Evolutionary conservation across 2,113 vertebrate genomes (phyloP).

Genomic region (Nicator chloris): DNA sequence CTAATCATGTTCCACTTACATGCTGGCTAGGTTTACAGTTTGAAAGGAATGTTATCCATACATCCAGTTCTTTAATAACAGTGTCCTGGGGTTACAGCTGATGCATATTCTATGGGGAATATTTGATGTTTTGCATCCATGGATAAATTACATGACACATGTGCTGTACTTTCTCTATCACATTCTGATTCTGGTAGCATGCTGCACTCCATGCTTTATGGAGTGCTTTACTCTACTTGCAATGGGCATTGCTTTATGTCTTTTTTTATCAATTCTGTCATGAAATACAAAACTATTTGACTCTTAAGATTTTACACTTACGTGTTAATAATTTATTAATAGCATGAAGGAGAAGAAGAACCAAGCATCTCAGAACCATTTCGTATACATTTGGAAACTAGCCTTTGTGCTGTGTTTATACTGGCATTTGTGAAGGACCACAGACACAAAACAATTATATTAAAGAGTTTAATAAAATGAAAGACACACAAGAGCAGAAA

Average conservation of each 20-base stretch:
- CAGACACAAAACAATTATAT: background rate
- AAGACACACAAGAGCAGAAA: background rate
- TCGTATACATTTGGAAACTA: background rate
- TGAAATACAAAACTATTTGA: background rate
- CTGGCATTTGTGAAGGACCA: background rate
- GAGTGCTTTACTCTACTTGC: too few species aligned
- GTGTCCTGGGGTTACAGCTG: background rate
- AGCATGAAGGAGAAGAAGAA: background rate
- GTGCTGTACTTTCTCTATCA: background rate
- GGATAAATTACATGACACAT: background rate
- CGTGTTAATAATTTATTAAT: background rate
- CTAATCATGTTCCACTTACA: background rate
- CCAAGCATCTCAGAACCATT: background rate
- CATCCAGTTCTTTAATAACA: background rate
- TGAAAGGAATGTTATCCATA: background rate
- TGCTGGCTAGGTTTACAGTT: background rate
- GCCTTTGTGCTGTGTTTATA: background rate
- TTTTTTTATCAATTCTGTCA: background rate
- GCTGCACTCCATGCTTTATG: background rate
- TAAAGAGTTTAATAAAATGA: background rate
- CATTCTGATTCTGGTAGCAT: background rate
- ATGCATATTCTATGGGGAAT: background rate
- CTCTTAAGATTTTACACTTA: background rate
- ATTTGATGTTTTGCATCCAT: background rate
- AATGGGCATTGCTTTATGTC: background rate